phyloP scores from a whole-genome alignment of 2,888 invertebrate species.

The Diarsia dahlii region DNA sequence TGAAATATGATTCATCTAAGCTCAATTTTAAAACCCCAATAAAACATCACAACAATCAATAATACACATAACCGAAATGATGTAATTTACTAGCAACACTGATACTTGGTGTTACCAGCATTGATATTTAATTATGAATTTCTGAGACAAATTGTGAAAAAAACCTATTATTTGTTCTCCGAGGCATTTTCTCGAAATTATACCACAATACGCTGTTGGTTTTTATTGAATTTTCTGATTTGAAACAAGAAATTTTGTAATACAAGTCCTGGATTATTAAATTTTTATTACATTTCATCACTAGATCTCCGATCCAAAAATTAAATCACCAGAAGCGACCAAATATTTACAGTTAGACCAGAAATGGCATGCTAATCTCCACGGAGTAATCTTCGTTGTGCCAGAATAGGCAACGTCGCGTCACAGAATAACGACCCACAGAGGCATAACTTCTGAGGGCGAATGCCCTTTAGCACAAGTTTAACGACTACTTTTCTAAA shows the following conservation, averaged over 20 bases:
- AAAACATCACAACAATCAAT: slow-evolving; percentile 28
- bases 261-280: not conserved
- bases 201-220: slow-evolving; percentile 22
- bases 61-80: slow-evolving; percentile 35
- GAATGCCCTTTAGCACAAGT: not conserved
- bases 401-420: not conserved
- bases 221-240: slow-evolving; percentile 26
- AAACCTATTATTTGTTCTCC: slow-evolving; percentile 4
- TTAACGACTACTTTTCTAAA: not conserved
- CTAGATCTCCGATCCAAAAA: not conserved
- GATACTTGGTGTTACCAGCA: slow-evolving; percentile 32
- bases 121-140: slow-evolving; percentile 8
- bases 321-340: not conserved
- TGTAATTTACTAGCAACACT: slow-evolving; percentile 43
- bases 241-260: not conserved
- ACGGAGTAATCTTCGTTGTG: not conserved
- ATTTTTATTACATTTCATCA: not conserved
- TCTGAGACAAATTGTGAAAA: not conserved
- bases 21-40: slow-evolving; percentile 37
- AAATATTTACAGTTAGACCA: not conserved
- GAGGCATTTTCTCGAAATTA: slow-evolving; percentile 19
- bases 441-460: not conserved
- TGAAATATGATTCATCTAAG: not conserved
- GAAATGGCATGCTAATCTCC: not conserved
- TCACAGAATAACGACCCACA: not conserved